Base-by-base conservation (phyloP, 2,113 vertebrate genomes). In the Hepsetus odoe region DNA sequence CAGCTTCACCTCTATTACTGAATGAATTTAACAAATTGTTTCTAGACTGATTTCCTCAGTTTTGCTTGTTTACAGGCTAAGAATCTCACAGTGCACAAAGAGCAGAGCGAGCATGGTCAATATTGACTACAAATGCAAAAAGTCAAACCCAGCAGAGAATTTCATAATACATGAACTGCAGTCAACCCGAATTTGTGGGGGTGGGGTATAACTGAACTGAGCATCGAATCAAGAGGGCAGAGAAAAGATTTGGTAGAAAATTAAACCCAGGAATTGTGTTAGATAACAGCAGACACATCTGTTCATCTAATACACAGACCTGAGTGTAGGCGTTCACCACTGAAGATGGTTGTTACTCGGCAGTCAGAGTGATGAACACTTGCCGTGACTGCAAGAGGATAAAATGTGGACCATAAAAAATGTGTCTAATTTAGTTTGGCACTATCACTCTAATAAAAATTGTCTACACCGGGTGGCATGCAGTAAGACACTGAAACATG, bases 381-480 rank as follows among this genome's bases (percentile, higher is more conserved):
- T n/a, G n/a, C n/a, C n/a, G n/a, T n/a, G n/a, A n/a, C n/a, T n/a
- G n/a, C n/a, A n/a, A n/a, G n/a, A n/a, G n/a, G n/a, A n/a, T n/a
- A n/a, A n/a, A 16, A 30, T 14, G 26, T 12, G 56, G 22, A 10
- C 2, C 33, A 24, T n/a, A 44, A 40, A 18, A 53, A 53, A 53
- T 10, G 13, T 38, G 38, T 62, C 20, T n/a, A 64, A 59, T 35
- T 20, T 22, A 51, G 38, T 20, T 30, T 49, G 28, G n/a, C 28
- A 12, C 33, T 58, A 68, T 56, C 56, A 76, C n/a, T 28, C 44
- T 56, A 35, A 68, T 12, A 38, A 55, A 68, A 59, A 70, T 70
- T 0, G 51, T 70, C 40, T 11, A 16, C 18, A 38, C 35, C 16
- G 22, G 46, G 53, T 22, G 33, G 56, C 28, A 49, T 55, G 26